phyloP scores from a whole-genome alignment of 2,888 invertebrate genomes.

The Erynnis tages region DNA sequence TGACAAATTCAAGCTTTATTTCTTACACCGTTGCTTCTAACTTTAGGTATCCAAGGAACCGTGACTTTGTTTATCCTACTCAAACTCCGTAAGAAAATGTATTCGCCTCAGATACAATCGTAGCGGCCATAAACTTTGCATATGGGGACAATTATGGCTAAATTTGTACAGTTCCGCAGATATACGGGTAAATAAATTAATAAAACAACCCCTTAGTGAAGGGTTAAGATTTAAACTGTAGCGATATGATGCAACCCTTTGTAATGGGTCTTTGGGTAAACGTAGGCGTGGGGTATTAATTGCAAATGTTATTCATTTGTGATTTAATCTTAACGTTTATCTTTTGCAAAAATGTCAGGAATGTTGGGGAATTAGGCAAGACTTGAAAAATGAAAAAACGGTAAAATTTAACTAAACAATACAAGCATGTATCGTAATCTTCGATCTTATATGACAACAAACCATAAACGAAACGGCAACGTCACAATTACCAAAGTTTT shows the following conservation, averaged over 20 bases:
- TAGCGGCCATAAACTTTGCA: constrained; percentile 65
- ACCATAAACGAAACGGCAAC: no score
- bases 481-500: no score
- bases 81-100: constrained; percentile 52
- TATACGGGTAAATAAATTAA: constrained; percentile 77
- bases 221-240: constrained; percentile 68
- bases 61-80: constrained; percentile 21
- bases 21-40: no score
- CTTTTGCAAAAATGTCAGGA: not conserved
- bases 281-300: constrained; percentile 22
- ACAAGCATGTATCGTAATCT: no score
- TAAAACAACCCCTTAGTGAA: constrained; percentile 67
- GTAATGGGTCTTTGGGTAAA: constrained; percentile 17
- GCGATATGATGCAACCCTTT: constrained; percentile 63
- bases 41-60: no score
- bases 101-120: constrained; percentile 68
- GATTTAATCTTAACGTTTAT: not conserved
- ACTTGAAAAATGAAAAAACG: no score
- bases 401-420: no score
- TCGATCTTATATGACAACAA: no score
- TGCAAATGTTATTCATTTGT: constrained; percentile 18
- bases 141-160: constrained; percentile 71
- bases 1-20: not conserved
- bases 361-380: not conserved
- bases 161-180: constrained; percentile 65